Evolutionary conservation across 2,797 vertebrate species (phyloP).

Genomic region (Manis javanica): DNA sequence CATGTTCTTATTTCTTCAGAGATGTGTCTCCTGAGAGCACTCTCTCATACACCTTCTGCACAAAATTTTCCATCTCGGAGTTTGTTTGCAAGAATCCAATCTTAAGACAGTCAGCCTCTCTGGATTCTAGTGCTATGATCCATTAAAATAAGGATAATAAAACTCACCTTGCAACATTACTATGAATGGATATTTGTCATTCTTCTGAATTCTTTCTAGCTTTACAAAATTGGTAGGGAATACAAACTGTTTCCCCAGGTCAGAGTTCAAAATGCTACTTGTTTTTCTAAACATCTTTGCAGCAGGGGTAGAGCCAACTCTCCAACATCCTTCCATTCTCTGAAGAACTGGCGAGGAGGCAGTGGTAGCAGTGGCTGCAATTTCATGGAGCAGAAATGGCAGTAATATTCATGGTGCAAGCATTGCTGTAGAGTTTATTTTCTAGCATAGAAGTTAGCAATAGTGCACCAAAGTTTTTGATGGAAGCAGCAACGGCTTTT

Average conservation of each 20-base stretch:
- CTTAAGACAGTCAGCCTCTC: not conserved
- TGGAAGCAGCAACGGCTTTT: not conserved
- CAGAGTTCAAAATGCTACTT: not conserved
- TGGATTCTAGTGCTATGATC: not conserved
- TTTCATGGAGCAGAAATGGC: not conserved
- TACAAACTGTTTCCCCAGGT: not conserved
- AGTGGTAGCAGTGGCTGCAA: not conserved
- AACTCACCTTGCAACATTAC: not conserved
- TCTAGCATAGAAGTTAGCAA: not conserved
- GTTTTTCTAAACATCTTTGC: not conserved
- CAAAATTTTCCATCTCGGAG: not conserved
- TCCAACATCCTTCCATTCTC: not conserved
- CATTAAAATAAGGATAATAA: not conserved
- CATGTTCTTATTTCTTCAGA: not conserved
- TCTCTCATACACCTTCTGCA: not conserved
- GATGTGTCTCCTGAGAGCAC: not conserved
- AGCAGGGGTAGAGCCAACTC: not conserved
- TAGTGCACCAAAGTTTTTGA: not conserved
- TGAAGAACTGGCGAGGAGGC: not conserved
- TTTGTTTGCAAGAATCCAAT: not conserved
- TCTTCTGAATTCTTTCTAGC: not conserved
- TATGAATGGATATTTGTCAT: not conserved
- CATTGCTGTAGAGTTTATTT: not conserved
- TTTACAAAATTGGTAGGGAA: not conserved
- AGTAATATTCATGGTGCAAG: not conserved